Percentiles rank a stretch among this genome's conserved stretches.
These are phyloP conservation scores for Lottia scabra DNA, from an alignment of 2,888 invertebrate genomes.

Conservation along the genomic window DNA sequence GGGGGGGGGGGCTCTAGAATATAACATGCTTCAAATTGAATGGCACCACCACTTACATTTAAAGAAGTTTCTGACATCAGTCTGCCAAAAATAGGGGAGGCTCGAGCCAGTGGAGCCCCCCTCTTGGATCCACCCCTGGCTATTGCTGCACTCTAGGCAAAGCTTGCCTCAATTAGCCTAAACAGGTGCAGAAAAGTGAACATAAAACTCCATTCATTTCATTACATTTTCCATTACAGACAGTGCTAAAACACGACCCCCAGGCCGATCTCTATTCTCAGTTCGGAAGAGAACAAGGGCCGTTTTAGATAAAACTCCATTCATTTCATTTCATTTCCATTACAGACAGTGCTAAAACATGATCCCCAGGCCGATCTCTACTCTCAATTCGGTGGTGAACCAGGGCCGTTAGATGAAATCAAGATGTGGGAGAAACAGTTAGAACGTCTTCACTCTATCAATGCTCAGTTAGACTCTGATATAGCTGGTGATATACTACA, in stretches of 20 bases:
- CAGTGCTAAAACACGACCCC: constrained; percentile 63
- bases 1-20: too few species aligned
- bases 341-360: constrained; percentile 62
- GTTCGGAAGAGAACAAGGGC: constrained; percentile 62
- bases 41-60: too few species aligned
- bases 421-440: constrained; percentile 65
- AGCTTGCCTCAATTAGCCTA: too few species aligned
- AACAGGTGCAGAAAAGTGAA: too few species aligned
- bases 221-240: constrained; percentile 39
- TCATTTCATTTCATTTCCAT: not conserved
- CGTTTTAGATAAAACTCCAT: too few species aligned
- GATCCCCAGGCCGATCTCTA: constrained; percentile 61
- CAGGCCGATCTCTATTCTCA: constrained; percentile 57
- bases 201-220: too few species aligned
- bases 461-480: constrained; percentile 63
- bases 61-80: too few species aligned
- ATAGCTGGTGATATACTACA: constrained; percentile 66
- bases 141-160: too few species aligned
- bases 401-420: constrained; percentile 66
- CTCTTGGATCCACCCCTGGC: too few species aligned
- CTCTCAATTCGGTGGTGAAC: constrained; percentile 57
- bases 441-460: constrained; percentile 61
- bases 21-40: too few species aligned
- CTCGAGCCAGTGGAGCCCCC: too few species aligned
- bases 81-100: too few species aligned